Base-by-base conservation (phyloP, 2,888 invertebrate species). In the Argynnis bischoffii region DNA sequence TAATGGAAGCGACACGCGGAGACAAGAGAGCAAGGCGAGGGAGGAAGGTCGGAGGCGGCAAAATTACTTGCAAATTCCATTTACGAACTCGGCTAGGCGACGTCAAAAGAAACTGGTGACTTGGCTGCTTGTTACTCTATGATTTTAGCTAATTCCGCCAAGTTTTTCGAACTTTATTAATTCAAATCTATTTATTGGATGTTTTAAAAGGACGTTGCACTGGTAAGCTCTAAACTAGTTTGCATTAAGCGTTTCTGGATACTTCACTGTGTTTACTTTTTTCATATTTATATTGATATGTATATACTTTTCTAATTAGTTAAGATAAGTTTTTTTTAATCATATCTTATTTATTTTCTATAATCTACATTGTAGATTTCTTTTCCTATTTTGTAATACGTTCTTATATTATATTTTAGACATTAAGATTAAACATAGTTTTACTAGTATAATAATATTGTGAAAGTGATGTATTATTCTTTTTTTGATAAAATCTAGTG, bases 61-160 rank as follows among this genome's bases (percentile, higher is more conserved):
- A 89, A 91, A 92, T 92, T 92, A 92, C 91, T 92, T 92, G 90
- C 91, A 92, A 92, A 92, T 92, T 91, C 90, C 90, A 91, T 92
- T 92, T 92, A 88, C 90, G 81, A 85, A 90, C 83, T 88, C 86
- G 80, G 82, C 85, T 85, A 84, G 84, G 85, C 85, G 83, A 69
- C 74, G 73, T 83, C 86, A 85, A 84, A 87, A 88, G 88, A 86
- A 86, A 83, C 86, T 76, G 84, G 79, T 79, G 72, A 74, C 69
- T 71, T 69, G 68, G 69, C 67, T 64, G 67, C 71, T 73, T 65
- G 66, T 66, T 69, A 69, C 64, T 63, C 51, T 63, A 65, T 67
- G 72, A 69, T 72, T 69, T 67, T 60, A 67, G 63, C 63, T 72
- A 67, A 69, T 72, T 67, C 63, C 47, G 31, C 16, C 21, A 63